A percentile compares a stretch with the other conserved stretches of the same genome.
Conservation (phyloP, 2,888 invertebrate species). For the Agonopterix arenella region DNA sequence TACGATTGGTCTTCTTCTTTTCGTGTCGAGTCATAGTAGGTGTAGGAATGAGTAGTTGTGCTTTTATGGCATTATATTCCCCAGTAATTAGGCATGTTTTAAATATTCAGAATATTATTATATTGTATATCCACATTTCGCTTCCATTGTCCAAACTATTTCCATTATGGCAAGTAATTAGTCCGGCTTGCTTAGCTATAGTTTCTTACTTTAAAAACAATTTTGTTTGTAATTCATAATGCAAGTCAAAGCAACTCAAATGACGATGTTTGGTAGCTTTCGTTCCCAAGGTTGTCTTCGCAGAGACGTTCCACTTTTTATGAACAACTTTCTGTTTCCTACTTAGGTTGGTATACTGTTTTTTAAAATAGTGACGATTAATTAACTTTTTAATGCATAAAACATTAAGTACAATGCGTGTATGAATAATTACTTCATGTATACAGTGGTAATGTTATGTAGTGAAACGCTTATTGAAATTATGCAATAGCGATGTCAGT, state of each 20-base stretch:
- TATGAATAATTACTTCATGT: conserved; percentile 1
- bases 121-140: too few species aligned
- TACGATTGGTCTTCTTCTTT: too few species aligned
- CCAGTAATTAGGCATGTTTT: too few species aligned
- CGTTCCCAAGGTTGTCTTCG: conserved; percentile 18
- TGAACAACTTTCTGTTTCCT: conserved; percentile 11
- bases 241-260: conserved; percentile 8
- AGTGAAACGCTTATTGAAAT: conserved; percentile 3
- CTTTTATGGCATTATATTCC: too few species aligned
- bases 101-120: too few species aligned
- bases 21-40: too few species aligned
- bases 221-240: not conserved
- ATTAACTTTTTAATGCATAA: not conserved
- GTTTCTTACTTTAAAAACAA: not conserved
- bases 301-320: conserved; percentile 9
- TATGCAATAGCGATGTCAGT: conserved; percentile 4
- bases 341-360: conserved; percentile 3
- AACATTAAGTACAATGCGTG: too few species aligned
- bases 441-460: not conserved
- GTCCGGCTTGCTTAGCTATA: too few species aligned
- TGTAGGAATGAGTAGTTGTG: too few species aligned
- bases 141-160: too few species aligned
- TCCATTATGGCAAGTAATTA: too few species aligned
- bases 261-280: conserved; percentile 41
- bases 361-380: not conserved